A percentile compares a stretch with the other conserved stretches of the same genome.
These are phyloP conservation scores for Osmerus mordax DNA, from an alignment of 2,113 vertebrate species.

Conservation along the genomic window DNA sequence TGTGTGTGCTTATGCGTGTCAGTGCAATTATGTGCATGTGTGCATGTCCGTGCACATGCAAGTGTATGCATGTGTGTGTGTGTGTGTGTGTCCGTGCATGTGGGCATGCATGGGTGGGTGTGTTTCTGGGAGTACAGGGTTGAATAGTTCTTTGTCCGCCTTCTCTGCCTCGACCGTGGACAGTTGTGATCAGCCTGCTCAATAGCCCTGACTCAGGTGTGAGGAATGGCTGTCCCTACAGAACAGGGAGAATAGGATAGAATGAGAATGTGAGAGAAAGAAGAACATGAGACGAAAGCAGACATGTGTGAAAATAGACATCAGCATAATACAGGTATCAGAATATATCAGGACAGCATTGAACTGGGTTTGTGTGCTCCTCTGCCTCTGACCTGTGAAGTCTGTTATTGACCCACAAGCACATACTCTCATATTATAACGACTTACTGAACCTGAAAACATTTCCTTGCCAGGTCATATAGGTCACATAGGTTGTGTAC, in stretches of 20 bases:
- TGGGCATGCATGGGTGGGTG: background rate
- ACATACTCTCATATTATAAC: background rate
- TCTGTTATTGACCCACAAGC: background rate
- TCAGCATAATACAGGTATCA: conserved; percentile 30
- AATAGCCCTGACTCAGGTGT: background rate
- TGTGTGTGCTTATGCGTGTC: conserved; percentile 1
- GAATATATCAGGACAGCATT: conserved; percentile 13
- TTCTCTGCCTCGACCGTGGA: background rate
- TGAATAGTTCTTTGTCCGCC: conserved; percentile 30
- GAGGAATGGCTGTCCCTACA: background rate
- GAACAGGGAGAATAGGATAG: conserved; percentile 9
- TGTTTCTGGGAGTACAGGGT: background rate
- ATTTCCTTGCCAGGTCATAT: too few relatives aligned
- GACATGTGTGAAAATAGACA: conserved; percentile 9
- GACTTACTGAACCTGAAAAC: background rate
- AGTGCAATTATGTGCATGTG: conserved; percentile 22
- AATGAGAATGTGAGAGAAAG: background rate
- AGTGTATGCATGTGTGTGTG: background rate
- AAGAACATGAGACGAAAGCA: background rate
- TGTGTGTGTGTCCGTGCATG: background rate
- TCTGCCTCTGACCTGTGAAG: conserved; percentile 13
- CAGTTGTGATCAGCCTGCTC: conserved; percentile 7
- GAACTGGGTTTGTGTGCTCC: conserved; percentile 49
- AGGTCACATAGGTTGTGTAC: too few relatives aligned
- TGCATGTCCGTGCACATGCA: background rate